phyloP scores from a whole-genome alignment of 2,888 invertebrate genomes.

The Xylota sylvarum region DNA sequence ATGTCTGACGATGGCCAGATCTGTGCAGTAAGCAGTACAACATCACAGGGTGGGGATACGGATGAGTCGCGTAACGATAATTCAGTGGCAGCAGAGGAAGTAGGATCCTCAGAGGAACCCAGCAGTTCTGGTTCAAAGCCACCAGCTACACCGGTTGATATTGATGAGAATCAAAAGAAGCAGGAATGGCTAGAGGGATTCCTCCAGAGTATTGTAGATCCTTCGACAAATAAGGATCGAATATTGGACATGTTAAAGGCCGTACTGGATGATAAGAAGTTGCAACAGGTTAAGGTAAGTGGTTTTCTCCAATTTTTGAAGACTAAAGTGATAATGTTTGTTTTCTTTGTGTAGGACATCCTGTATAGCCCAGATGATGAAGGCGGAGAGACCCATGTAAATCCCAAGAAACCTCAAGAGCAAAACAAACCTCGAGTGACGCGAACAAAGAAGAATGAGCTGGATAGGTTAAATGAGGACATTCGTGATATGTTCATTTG shows the following conservation, averaged over 20 bases:
- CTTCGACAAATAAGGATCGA: slow-evolving; percentile 78
- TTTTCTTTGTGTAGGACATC: slow-evolving; percentile 45
- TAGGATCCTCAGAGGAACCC: slow-evolving; percentile 73
- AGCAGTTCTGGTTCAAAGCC: slow-evolving; percentile 73
- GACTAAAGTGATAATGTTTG: background rate
- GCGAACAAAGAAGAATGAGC: slow-evolving; percentile 83
- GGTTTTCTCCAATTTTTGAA: background rate
- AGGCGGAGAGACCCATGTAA: slow-evolving; percentile 21
- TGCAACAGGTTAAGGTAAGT: slow-evolving; percentile 79
- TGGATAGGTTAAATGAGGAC: slow-evolving; percentile 88
- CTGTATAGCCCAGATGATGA: slow-evolving; percentile 52
- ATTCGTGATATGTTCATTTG: slow-evolving; percentile 88
- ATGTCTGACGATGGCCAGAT: slow-evolving; percentile 74
- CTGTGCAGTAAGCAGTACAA: slow-evolving; percentile 79
- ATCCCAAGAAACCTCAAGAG: slow-evolving; percentile 77
- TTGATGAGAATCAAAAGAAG: slow-evolving; percentile 75
- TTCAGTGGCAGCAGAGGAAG: slow-evolving; percentile 5
- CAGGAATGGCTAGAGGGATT: slow-evolving; percentile 79
- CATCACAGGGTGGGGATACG: slow-evolving; percentile 64
- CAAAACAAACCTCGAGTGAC: slow-evolving; percentile 78
- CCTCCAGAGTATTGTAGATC: slow-evolving; percentile 79
- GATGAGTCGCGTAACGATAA: slow-evolving; percentile 37
- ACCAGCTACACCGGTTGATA: slow-evolving; percentile 59
- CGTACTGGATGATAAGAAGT: slow-evolving; percentile 79
- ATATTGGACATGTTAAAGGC: slow-evolving; percentile 79